Evolutionary conservation across 2,888 invertebrate genomes (phyloP).

Genomic region (Lithophane ornitopus): DNA sequence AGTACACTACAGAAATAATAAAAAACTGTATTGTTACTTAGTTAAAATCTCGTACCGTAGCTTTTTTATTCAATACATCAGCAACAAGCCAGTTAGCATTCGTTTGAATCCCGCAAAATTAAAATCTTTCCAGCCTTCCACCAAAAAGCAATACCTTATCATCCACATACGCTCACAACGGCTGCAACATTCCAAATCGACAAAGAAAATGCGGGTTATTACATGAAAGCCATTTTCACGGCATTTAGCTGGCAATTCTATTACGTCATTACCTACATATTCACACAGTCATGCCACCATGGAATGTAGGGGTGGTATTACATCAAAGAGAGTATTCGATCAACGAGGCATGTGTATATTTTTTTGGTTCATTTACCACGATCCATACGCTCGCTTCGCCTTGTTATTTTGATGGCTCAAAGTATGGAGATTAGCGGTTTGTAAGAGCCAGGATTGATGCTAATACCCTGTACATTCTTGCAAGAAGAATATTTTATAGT

Average conservation of each 20-base stretch:
- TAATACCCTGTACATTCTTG: background rate
- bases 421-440: constrained; percentile 46
- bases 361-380: constrained; percentile 85
- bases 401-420: constrained; percentile 64
- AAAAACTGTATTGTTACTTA: background rate
- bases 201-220: constrained; percentile 62
- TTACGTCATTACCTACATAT: constrained; percentile 81
- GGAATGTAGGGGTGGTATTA: constrained; percentile 72
- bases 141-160: constrained; percentile 39
- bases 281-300: constrained; percentile 83
- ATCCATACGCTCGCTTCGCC: constrained; percentile 76
- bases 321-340: constrained; percentile 85
- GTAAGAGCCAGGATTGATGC: background rate
- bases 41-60: background rate
- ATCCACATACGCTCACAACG: constrained; percentile 41
- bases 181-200: constrained; percentile 61
- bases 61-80: background rate
- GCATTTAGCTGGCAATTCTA: constrained; percentile 81
- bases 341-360: constrained; percentile 78
- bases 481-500: background rate
- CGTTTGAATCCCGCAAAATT: background rate
- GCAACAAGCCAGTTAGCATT: background rate
- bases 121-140: constrained; percentile 16
- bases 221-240: constrained; percentile 76
- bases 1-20: background rate